Base-by-base conservation (phyloP, 35 echinoderm and acorn worm species). In the Anneissia japonica region DNA sequence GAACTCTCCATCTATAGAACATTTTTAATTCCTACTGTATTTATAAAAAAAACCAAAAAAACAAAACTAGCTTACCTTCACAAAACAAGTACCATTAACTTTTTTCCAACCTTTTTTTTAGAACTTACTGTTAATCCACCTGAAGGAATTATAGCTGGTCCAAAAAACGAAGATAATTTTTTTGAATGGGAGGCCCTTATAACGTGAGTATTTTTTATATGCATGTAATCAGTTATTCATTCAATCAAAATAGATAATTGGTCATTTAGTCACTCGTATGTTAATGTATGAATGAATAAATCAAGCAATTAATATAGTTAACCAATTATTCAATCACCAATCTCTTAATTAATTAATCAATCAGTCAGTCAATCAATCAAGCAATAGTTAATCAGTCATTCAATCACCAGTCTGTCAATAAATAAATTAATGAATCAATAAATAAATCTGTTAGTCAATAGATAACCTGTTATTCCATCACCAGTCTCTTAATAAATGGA, bases 151-250 rank as follows among this genome's bases (percentile, higher is more conserved):
- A 81, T 97, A 39, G 94, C 94, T 37, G 94, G 94, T 30, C 94
- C 94, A 21, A 38, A 90, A 26, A 93, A 97, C 82, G 94, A 97
- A 79, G 91, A 93, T 86, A 97, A 97, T 38, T 97, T 97, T 75
- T 93, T 97, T 93, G 91, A 93, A 86, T 97, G 94, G 94, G 94
- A 97, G 74, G 94, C 94, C 28, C 72, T 93, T 0, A 97, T 93
- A 72, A 89, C 74, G 91, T 97, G 38, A 97, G 90, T 90, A 46
- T 77, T 46, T 0, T 37, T 9, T 12, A 10, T 30, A 29, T 16
- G 75, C 11, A 80, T 32, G 31, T 37, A 36, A 23, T 32, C 36
- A 23, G 11, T 12, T 77, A 32, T 77, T 31, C 11, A 31, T 77
- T 12, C 30, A 12, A 23, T 77, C 30, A 10, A 23, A 77, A 84